These are phyloP conservation scores for Periplaneta americana DNA, from an alignment of 1,140 invertebrate species.

Conservation along the genomic window DNA sequence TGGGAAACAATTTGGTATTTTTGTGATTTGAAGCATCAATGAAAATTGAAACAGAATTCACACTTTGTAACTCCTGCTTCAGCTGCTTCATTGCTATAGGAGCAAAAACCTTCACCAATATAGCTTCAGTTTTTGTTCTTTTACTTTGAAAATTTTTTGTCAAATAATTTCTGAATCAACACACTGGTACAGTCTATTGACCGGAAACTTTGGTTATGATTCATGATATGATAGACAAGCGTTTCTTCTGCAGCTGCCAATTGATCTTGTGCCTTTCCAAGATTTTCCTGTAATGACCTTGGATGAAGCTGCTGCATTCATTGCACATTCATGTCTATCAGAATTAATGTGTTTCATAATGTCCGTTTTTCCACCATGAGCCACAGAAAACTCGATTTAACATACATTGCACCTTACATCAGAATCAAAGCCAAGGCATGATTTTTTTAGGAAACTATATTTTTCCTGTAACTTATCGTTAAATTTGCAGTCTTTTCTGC, in stretches of 20 bases:
- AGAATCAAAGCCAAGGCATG: not conserved
- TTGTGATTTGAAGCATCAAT: conserved; percentile 17
- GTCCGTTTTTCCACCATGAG: conserved; percentile 5
- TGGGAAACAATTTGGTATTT: conserved; percentile 11
- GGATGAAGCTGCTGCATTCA: conserved; percentile 3
- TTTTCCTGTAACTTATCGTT: conserved; percentile 5
- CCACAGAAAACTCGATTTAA: conserved; percentile 11
- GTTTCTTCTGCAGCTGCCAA: conserved; percentile 10
- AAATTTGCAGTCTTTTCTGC: conserved; percentile 7
- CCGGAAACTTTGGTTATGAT: conserved; percentile 17
- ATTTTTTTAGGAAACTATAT: conserved; percentile 16
- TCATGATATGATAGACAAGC: conserved; percentile 11
- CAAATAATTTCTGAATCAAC: conserved; percentile 7
- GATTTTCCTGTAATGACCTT: not conserved
- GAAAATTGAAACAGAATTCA: conserved; percentile 14
- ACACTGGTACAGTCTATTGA: conserved; percentile 17
- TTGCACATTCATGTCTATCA: conserved; percentile 1
- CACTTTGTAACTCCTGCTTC: conserved; percentile 11
- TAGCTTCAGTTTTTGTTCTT: conserved; percentile 16
- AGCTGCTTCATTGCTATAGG: conserved; percentile 2
- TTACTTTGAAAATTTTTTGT: not conserved
- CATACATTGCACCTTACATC: conserved; percentile 15
- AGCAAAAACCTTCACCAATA: conserved; percentile 4
- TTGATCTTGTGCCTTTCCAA: conserved; percentile 5
- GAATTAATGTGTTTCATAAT: conserved; percentile 13